These are phyloP conservation scores for Oreocharis arfaki DNA, from an alignment of 2,113 vertebrate genomes.

Conservation along the genomic window DNA sequence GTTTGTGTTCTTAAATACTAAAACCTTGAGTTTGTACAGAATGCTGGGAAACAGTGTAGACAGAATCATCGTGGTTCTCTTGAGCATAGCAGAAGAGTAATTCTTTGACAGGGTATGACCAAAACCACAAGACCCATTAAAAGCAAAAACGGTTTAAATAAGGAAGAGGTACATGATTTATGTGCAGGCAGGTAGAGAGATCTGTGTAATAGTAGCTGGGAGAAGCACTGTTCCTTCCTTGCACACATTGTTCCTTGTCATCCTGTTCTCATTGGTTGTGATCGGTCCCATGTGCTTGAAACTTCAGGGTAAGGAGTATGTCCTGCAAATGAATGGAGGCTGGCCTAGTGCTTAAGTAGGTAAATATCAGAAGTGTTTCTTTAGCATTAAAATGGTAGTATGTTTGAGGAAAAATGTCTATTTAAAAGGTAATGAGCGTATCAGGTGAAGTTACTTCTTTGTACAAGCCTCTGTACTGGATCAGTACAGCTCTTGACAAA, in stretches of 20 bases:
- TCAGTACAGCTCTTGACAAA: neutral
- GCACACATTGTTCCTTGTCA: neutral
- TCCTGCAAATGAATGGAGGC: neutral
- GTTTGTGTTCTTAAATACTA: neutral
- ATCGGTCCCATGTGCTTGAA: neutral
- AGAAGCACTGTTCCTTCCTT: neutral
- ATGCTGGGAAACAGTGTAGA: neutral
- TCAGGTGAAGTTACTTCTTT: neutral
- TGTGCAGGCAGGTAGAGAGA: neutral
- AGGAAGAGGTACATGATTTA: neutral
- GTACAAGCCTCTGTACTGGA: neutral
- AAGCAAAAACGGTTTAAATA: neutral
- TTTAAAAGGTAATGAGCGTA: neutral
- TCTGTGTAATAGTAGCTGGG: neutral
- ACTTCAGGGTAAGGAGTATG: neutral
- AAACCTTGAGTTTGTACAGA: neutral
- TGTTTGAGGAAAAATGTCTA: neutral
- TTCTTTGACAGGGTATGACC: neutral
- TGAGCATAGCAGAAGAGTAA: neutral
- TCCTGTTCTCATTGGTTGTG: neutral
- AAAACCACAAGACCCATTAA: neutral
- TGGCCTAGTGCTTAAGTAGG: neutral
- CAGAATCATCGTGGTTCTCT: neutral
- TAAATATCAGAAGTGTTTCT: neutral
- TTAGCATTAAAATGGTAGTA: neutral